Evolutionary conservation across 2,888 invertebrate species (phyloP).

Genomic region (Eupithecia insigniata): DNA sequence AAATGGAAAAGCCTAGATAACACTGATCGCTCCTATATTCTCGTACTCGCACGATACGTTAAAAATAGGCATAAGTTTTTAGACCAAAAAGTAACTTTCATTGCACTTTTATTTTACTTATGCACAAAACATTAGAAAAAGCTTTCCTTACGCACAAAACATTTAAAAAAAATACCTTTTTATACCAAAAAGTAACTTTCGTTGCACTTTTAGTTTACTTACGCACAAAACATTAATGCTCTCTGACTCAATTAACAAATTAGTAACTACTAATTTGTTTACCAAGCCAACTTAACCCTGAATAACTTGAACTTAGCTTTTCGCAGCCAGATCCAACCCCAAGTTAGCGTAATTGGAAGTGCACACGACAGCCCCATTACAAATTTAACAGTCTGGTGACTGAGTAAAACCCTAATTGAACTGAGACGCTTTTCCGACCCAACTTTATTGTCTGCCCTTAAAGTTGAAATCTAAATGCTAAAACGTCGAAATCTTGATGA

Average conservation of each 20-base stretch:
- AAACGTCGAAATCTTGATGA: not conserved
- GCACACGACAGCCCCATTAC: conserved; percentile 14
- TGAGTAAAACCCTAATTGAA: conserved; percentile 8
- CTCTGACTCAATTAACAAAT: not conserved
- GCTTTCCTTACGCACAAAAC: not conserved
- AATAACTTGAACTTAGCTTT: not conserved
- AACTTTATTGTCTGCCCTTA: not conserved
- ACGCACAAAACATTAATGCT: not conserved
- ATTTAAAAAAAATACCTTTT: not conserved
- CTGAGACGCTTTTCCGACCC: conserved; percentile 3
- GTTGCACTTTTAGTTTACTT: not conserved
- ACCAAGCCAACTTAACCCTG: not conserved
- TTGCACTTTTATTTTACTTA: not conserved
- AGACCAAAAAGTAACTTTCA: no score
- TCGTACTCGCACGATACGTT: not conserved
- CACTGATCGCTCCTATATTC: not conserved
- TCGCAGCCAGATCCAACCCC: not conserved
- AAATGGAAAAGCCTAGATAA: no score
- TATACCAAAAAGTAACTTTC: no score
- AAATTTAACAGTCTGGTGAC: conserved; percentile 15
- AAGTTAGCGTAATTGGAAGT: conserved; percentile 9
- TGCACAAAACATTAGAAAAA: not conserved
- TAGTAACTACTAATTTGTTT: not conserved
- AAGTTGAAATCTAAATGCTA: not conserved
- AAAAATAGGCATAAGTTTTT: no score